Conservation (phyloP, 2,797 vertebrate genomes). For the Pampus argenteus region DNA sequence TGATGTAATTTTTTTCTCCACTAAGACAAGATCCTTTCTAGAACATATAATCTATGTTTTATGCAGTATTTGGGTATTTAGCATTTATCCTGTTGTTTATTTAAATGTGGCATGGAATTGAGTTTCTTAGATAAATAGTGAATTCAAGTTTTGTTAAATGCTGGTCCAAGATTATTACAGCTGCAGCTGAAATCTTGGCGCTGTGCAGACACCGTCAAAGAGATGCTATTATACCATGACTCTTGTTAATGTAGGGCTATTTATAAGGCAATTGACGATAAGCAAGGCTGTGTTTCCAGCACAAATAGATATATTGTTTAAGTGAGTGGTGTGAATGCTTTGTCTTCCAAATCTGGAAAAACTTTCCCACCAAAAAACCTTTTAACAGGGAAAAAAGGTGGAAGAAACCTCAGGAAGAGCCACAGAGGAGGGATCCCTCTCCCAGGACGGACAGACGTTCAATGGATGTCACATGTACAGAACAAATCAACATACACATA, state of each 20-base stretch:
- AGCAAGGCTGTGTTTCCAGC: slow-evolving; percentile 51
- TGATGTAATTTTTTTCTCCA: slow-evolving; percentile 10
- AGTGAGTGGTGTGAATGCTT: slow-evolving; percentile 56
- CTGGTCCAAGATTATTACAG: slow-evolving; percentile 7
- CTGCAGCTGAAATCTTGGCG: slow-evolving; percentile 37
- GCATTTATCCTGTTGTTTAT: neutral
- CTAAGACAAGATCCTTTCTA: slow-evolving; percentile 12
- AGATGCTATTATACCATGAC: slow-evolving; percentile 6
- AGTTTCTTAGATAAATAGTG: neutral
- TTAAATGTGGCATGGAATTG: neutral
- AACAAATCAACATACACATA: no score
- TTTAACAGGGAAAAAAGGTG: no score
- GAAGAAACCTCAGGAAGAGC: no score
- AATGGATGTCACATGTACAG: no score
- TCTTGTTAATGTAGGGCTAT: slow-evolving; percentile 45
- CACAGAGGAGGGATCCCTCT: no score
- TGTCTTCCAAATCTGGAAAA: no score
- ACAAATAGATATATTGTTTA: slow-evolving; percentile 55
- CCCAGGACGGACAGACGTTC: no score
- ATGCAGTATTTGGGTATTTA: neutral
- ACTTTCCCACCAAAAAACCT: no score
- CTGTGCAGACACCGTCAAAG: slow-evolving; percentile 19
- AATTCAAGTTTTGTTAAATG: slow-evolving; percentile 23
- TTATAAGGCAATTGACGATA: slow-evolving; percentile 56
- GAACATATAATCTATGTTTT: slow-evolving; percentile 8